A percentile compares a stretch with the other conserved stretches of the same genome.
Evolutionary conservation across 2,888 invertebrate species (phyloP).

Genomic region (Drosophila lutescens): DNA sequence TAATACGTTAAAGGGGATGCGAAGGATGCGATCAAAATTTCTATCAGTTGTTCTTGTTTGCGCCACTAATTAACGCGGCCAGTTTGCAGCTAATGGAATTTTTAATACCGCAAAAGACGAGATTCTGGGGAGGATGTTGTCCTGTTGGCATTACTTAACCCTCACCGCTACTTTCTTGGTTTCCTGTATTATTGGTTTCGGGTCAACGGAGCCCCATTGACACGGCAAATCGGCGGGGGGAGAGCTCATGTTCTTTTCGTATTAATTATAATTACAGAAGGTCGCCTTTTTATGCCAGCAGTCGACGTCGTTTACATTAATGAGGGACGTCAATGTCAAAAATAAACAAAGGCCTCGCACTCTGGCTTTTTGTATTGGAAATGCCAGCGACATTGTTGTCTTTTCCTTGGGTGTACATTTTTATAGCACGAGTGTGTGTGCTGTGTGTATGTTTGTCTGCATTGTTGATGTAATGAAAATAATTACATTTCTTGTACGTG

Average conservation of each 20-base stretch:
- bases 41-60: constrained; percentile 48
- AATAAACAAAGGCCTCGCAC: constrained; percentile 35
- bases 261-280: constrained; percentile 77
- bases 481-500: constrained; percentile 65
- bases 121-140: constrained; percentile 39
- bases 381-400: constrained; percentile 41
- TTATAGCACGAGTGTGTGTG: constrained; percentile 19
- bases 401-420: constrained; percentile 20
- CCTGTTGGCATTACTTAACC: constrained; percentile 15
- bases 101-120: constrained; percentile 70
- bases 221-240: constrained; percentile 4
- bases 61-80: constrained; percentile 69
- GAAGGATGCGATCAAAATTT: constrained; percentile 32
- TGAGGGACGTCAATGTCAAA: constrained; percentile 53
- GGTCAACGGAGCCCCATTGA: constrained; percentile 35
- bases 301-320: constrained; percentile 64
- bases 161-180: background rate
- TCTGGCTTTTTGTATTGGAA: constrained; percentile 29
- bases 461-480: constrained; percentile 59
- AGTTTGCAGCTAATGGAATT: constrained; percentile 75
- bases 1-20: too few relatives aligned
- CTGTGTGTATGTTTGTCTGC: constrained; percentile 26
- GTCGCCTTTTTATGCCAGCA: constrained; percentile 50
- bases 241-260: constrained; percentile 58
- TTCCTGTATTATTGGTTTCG: constrained; percentile 63